These are phyloP conservation scores for Nothura maculosa DNA, from an alignment of 2,797 vertebrate species.

Conservation along the genomic window DNA sequence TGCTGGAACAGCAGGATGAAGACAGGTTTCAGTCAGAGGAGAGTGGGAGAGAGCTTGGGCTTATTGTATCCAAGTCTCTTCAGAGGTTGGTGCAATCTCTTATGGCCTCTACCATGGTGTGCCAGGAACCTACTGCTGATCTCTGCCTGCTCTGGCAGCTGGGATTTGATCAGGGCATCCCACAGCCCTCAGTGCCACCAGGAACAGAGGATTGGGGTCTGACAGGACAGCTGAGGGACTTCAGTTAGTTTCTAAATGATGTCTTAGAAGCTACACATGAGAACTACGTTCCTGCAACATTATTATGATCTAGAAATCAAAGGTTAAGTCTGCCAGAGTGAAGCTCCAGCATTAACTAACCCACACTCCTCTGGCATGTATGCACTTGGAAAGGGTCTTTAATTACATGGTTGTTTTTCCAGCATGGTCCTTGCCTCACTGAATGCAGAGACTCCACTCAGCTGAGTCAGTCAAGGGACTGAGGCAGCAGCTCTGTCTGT, in stretches of 20 bases:
- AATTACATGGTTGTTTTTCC: neutral
- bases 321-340: neutral
- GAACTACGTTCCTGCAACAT: accelerated
- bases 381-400: neutral
- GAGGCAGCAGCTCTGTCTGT: accelerated
- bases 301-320: neutral
- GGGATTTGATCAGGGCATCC: accelerated
- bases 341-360: neutral
- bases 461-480: accelerated
- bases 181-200: accelerated
- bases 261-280: neutral
- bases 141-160: neutral
- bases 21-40: neutral
- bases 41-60: neutral
- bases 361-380: neutral
- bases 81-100: neutral
- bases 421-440: neutral
- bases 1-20: neutral
- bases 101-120: accelerated
- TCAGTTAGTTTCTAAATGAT: neutral
- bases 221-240: neutral
- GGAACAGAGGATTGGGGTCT: neutral
- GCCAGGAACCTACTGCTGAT: neutral
- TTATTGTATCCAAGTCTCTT: neutral
- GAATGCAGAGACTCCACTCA: neutral